Conservation (phyloP, 2,113 vertebrate species). For the Dasyornis broadbenti region DNA sequence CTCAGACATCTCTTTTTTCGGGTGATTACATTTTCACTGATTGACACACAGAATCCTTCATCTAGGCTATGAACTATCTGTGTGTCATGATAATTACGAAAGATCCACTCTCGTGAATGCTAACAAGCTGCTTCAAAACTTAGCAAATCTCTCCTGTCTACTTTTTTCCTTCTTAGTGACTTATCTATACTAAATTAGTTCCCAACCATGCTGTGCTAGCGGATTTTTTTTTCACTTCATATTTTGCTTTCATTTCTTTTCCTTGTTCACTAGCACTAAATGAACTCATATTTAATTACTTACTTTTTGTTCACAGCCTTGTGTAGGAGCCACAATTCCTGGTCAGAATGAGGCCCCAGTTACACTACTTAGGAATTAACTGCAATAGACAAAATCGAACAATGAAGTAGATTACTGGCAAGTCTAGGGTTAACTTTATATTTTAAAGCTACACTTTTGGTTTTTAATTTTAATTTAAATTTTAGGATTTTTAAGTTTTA, state of each 20-base stretch:
- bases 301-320: not conserved
- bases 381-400: not conserved
- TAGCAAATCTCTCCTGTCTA: not conserved
- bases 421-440: not conserved
- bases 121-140: slow-evolving; percentile 16
- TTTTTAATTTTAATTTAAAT: not conserved
- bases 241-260: not conserved
- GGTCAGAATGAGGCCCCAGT: not conserved
- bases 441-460: not conserved
- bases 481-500: not conserved
- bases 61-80: slow-evolving; percentile 47
- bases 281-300: not conserved
- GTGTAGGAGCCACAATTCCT: not conserved
- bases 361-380: not conserved
- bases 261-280: not conserved
- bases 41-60: slow-evolving; percentile 57
- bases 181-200: not conserved
- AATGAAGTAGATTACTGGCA: not conserved
- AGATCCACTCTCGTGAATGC: slow-evolving; percentile 40
- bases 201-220: not conserved
- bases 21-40: slow-evolving; percentile 45
- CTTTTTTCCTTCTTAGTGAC: slow-evolving; percentile 17
- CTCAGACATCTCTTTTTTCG: slow-evolving; percentile 29
- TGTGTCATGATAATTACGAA: slow-evolving; percentile 50
- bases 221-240: not conserved